Percentiles rank a stretch among this genome's conserved stretches.
Conservation (phyloP, 2,113 vertebrate species). For the Gadus chalcogrammus region DNA sequence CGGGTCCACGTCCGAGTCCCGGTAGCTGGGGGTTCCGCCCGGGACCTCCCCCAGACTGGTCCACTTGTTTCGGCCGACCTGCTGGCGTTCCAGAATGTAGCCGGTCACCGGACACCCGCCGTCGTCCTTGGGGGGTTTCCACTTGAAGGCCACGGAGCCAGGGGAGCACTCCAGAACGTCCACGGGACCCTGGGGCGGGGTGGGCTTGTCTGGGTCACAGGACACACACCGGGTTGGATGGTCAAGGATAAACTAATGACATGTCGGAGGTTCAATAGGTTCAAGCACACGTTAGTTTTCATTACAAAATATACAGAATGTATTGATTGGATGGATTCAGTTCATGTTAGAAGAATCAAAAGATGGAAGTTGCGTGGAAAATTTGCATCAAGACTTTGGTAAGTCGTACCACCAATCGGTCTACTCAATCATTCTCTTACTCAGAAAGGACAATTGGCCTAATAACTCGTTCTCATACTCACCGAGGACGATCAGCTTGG, state of each 20-base stretch:
- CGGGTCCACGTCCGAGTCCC: conserved; percentile 71
- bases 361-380: no score
- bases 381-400: no score
- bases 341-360: no score
- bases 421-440: no score
- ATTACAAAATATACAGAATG: neutral
- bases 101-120: conserved; percentile 76
- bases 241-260: no score
- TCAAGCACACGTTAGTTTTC: no score
- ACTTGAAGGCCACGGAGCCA: conserved; percentile 74
- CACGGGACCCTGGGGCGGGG: conserved; percentile 78
- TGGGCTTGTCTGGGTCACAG: conserved; percentile 74
- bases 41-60: conserved; percentile 70
- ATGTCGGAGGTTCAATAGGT: no score
- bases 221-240: no score
- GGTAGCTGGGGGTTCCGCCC: conserved; percentile 67
- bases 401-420: no score
- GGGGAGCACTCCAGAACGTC: conserved; percentile 73
- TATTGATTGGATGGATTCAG: no score
- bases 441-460: neutral
- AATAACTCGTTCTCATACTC: conserved; percentile 37
- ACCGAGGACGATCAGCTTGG: conserved; percentile 82
- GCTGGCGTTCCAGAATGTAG: conserved; percentile 79
- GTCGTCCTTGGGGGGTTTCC: conserved; percentile 79
- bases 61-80: conserved; percentile 80